phyloP scores from a whole-genome alignment of 2,797 vertebrate genomes.

The Galago senegalensis region DNA sequence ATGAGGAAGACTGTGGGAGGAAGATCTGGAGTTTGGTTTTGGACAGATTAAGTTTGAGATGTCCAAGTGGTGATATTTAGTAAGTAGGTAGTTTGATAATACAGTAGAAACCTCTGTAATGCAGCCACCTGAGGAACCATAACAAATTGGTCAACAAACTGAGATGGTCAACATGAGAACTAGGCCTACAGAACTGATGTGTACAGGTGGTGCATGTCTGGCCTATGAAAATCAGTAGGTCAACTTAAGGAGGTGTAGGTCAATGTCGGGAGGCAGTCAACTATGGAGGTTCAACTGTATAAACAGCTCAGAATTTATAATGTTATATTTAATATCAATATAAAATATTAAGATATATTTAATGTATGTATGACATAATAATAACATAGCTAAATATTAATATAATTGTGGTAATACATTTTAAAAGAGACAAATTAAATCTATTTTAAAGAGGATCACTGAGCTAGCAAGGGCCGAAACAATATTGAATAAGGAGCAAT shows the following conservation, averaged over 20 bases:
- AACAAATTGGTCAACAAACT: too few relatives aligned
- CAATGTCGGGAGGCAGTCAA: too few relatives aligned
- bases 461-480: neutral
- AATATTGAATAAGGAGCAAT: neutral
- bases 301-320: neutral
- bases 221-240: too few relatives aligned
- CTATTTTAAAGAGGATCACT: neutral
- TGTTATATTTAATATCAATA: neutral
- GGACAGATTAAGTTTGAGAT: neutral
- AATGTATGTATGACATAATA: neutral
- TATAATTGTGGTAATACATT: neutral
- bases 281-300: too few relatives aligned
- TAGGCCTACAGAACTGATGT: too few relatives aligned
- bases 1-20: neutral
- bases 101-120: too few relatives aligned
- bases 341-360: neutral
- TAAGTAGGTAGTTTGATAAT: neutral
- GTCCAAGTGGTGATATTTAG: neutral
- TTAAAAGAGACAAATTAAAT: neutral
- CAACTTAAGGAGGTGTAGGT: too few relatives aligned
- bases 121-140: too few relatives aligned
- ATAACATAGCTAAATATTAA: neutral
- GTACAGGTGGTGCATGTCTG: too few relatives aligned
- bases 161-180: too few relatives aligned
- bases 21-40: neutral